Evolutionary conservation across 1,140 invertebrate genomes (phyloP), one percentile per base, ranked within the genome.

Genomic region (Pentalonia nigronervosa): DNA sequence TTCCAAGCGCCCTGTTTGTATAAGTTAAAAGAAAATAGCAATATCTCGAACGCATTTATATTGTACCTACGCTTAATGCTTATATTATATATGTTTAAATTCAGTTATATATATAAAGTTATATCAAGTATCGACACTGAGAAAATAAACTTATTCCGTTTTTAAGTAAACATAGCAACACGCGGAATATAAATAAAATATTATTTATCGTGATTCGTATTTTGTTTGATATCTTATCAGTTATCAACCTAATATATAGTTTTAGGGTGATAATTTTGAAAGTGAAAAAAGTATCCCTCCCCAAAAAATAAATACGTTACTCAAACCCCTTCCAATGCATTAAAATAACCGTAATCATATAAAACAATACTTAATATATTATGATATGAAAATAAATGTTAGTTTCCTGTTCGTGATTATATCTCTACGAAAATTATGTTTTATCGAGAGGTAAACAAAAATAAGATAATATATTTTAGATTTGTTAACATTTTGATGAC

Each of bases 21-120:
- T 76, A 76, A 76, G 60, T 76, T 76, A 76, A 76, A 76, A 76
- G 60, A 76, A 76, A 76, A 76, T 76, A 76, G n/a, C 60, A 76
- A 76, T 76, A 76, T 34, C 60, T 76, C 60, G 60, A 67, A n/a
- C 60, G 60, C 6, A 67, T 67, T 76, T 76, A 76, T 76, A n/a
- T 76, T 53, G 30, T n/a, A 67, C 56, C 30, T n/a, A n/a, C 60
- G 30, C n/a, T n/a, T 34, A n/a, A n/a, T 30, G 30, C n/a, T n/a
- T 34, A n/a, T 76, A 76, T 76, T 76, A 34, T 76, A 76, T 76
- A 34, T 23, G 50, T 53, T 53, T 53, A n/a, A 41, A 76, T 17
- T 14, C 14, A 67, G 9, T n/a, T 67, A 60, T 30, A n/a, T 67
- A 30, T 60, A 30, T 60, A 14, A 11, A 30, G 30, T 30, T 67